Conservation (phyloP, 2,888 invertebrate species). For the Copidosoma aretas region DNA sequence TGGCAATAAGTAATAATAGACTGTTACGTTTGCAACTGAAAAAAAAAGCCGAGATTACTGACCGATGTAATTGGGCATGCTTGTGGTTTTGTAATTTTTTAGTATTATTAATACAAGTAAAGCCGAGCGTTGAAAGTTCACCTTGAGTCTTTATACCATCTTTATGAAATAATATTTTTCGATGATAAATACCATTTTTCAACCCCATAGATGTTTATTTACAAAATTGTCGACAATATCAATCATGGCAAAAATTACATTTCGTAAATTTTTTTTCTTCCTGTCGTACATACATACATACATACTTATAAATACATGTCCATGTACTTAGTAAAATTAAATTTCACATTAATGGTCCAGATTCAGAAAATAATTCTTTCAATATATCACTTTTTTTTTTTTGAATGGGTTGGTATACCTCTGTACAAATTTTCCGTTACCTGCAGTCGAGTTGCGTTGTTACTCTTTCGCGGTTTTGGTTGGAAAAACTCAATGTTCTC, state of each 20-base stretch:
- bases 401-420: conserved; percentile 54
- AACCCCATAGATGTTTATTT: no score
- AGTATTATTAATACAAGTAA: neutral
- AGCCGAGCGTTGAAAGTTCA: no score
- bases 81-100: neutral
- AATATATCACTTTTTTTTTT: conserved; percentile 54
- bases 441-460: conserved; percentile 47
- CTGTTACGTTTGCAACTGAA: neutral
- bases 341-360: conserved; percentile 42
- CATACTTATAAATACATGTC: no score
- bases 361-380: conserved; percentile 53
- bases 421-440: conserved; percentile 57
- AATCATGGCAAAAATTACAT: no score
- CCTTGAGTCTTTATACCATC: no score
- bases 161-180: no score
- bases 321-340: no score
- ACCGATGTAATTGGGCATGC: neutral
- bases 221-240: no score
- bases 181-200: no score
- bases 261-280: no score
- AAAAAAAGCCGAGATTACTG: no score
- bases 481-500: conserved; percentile 55
- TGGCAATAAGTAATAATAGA: conserved; percentile 26
- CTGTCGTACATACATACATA: no score
- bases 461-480: conserved; percentile 43